These are phyloP conservation scores for Heliconius nattereri DNA, from an alignment of 1,140 invertebrate species.

Conservation along the genomic window DNA sequence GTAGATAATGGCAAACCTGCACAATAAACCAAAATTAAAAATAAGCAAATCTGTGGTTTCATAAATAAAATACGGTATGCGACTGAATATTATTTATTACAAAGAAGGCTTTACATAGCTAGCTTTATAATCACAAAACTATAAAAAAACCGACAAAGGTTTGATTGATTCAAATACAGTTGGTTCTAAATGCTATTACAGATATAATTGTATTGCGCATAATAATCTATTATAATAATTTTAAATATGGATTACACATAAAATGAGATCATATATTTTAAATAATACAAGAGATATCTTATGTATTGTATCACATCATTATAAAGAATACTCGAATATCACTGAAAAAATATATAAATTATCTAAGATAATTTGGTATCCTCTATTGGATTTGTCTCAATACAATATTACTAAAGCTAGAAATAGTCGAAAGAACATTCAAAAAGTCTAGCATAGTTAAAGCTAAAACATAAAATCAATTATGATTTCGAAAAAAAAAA, in stretches of 20 bases:
- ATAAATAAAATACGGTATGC: constrained; percentile 73
- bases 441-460: constrained; percentile 26
- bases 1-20: constrained; percentile 76
- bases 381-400: constrained; percentile 29
- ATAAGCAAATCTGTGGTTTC: constrained; percentile 55
- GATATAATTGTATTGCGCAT: constrained; percentile 45
- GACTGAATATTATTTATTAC: constrained; percentile 77
- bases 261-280: constrained; percentile 60
- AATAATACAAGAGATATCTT: constrained; percentile 41
- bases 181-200: constrained; percentile 54
- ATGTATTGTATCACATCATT: constrained; percentile 49
- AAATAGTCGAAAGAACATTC: constrained; percentile 26
- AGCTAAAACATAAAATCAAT: constrained; percentile 29
- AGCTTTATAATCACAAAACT: constrained; percentile 70
- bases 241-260: constrained; percentile 46
- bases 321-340: constrained; percentile 62
- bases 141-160: constrained; percentile 59
- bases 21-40: constrained; percentile 71
- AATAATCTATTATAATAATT: constrained; percentile 43
- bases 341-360: constrained; percentile 61
- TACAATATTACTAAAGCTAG: constrained; percentile 32
- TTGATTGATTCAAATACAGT: constrained; percentile 50
- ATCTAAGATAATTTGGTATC: constrained; percentile 40
- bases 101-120: constrained; percentile 74
- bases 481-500: constrained; percentile 18